Evolutionary conservation across 92 coral and sea anemone genomes (phyloP).

Genomic region (Epizoanthus ramosus): DNA sequence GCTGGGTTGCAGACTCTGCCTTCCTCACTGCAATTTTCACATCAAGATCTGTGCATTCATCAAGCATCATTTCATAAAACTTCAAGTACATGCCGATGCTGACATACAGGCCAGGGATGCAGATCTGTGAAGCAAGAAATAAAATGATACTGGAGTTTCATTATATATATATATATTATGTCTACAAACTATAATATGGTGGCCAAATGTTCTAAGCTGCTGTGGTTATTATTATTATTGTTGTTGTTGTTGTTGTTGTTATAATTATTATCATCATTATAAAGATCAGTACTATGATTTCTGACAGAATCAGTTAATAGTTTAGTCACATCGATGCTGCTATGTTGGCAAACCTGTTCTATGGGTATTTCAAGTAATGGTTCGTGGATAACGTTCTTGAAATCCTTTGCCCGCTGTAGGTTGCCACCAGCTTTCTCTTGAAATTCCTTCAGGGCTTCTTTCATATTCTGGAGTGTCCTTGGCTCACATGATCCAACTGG

Average conservation of each 20-base stretch:
- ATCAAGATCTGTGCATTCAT: neutral
- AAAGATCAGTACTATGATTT: no score
- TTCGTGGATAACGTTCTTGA: slow-evolving; percentile 3
- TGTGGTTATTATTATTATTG: no score
- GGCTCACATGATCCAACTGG: neutral
- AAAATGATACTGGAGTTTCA: no score
- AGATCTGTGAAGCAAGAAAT: no score
- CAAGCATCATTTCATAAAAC: no score
- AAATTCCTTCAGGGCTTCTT: slow-evolving; percentile 2
- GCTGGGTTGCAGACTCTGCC: neutral
- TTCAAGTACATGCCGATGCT: no score
- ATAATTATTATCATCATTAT: no score
- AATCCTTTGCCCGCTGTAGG: neutral
- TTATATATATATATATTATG: no score
- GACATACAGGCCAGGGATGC: no score
- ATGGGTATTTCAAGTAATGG: neutral
- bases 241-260: no score
- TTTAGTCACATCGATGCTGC: neutral
- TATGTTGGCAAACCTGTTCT: neutral
- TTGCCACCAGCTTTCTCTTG: neutral
- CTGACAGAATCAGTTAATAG: neutral
- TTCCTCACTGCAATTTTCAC: neutral
- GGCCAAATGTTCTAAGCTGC: no score
- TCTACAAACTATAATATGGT: no score
- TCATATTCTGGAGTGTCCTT: slow-evolving; percentile 1